Conservation (phyloP, 2,797 vertebrate species). For the Bradypodion ventrale region DNA sequence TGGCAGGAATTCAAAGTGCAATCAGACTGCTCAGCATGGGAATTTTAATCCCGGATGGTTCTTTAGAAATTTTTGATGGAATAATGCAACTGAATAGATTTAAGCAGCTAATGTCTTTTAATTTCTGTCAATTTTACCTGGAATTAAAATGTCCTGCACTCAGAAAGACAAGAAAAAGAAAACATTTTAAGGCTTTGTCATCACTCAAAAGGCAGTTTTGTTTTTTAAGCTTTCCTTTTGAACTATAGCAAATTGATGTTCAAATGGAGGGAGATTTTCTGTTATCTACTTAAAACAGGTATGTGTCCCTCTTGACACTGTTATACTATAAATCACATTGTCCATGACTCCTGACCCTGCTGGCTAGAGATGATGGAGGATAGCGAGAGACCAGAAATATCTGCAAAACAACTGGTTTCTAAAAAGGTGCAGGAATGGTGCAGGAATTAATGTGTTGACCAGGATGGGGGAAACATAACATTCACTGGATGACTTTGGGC, state of each 20-base stretch:
- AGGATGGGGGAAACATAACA: not conserved
- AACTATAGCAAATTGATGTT: too few species aligned
- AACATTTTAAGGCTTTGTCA: too few species aligned
- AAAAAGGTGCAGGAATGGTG: not conserved
- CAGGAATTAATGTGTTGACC: not conserved
- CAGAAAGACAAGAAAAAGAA: not conserved
- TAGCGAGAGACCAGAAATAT: not conserved
- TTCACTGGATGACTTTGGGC: not conserved
- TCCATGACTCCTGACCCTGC: not conserved
- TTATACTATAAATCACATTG: not conserved
- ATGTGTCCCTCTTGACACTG: not conserved
- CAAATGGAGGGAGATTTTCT: too few species aligned
- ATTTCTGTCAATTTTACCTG: not conserved
- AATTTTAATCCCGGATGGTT: not conserved
- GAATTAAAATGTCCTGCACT: not conserved
- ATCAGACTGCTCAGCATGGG: not conserved
- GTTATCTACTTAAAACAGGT: not conserved
- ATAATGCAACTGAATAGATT: not conserved
- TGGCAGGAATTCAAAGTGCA: not conserved
- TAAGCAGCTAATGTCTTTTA: not conserved
- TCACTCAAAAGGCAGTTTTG: too few species aligned
- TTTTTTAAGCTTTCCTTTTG: too few species aligned
- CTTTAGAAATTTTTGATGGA: not conserved
- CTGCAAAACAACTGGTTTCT: not conserved
- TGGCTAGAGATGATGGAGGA: not conserved